phyloP scores from a whole-genome alignment of 2,888 invertebrate species.

The Trilocha varians region DNA sequence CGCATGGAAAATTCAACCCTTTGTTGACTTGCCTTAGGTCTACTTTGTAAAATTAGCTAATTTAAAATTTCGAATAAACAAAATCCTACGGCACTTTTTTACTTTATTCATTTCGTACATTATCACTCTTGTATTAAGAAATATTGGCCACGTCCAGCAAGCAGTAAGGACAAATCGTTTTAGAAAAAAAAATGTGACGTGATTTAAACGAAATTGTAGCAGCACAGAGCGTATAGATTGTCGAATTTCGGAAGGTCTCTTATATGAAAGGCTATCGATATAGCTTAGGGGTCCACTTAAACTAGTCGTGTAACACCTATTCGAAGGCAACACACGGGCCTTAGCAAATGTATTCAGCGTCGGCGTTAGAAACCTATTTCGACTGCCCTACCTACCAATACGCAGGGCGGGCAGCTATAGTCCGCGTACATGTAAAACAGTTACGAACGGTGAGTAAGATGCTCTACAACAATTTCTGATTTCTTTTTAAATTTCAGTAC shows the following conservation, averaged over 20 bases:
- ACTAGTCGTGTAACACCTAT: conserved; percentile 21
- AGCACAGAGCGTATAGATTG: conserved; percentile 32
- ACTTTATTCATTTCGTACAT: too few species aligned
- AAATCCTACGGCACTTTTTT: too few species aligned
- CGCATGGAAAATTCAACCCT: too few species aligned
- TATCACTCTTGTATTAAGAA: too few species aligned
- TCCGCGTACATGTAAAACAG: conserved; percentile 72
- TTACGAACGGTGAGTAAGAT: conserved; percentile 29
- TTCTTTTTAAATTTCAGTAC: neutral
- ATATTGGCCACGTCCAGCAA: too few species aligned
- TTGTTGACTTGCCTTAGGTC: too few species aligned
- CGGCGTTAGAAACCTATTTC: conserved; percentile 62
- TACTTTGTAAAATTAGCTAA: too few species aligned
- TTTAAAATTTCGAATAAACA: too few species aligned
- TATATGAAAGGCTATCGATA: neutral
- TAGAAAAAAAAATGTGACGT: conserved; percentile 27
- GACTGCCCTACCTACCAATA: conserved; percentile 65
- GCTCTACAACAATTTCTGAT: conserved; percentile 38
- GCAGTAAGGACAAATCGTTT: conserved; percentile 1
- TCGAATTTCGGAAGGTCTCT: conserved; percentile 6
- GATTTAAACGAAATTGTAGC: conserved; percentile 38
- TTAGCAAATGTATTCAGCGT: conserved; percentile 61
- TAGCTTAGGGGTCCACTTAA: conserved; percentile 4
- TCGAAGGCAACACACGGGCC: conserved; percentile 48
- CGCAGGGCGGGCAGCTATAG: conserved; percentile 62